Base-by-base conservation (phyloP, 2,888 invertebrate genomes). In the Xanthia icteritia region DNA sequence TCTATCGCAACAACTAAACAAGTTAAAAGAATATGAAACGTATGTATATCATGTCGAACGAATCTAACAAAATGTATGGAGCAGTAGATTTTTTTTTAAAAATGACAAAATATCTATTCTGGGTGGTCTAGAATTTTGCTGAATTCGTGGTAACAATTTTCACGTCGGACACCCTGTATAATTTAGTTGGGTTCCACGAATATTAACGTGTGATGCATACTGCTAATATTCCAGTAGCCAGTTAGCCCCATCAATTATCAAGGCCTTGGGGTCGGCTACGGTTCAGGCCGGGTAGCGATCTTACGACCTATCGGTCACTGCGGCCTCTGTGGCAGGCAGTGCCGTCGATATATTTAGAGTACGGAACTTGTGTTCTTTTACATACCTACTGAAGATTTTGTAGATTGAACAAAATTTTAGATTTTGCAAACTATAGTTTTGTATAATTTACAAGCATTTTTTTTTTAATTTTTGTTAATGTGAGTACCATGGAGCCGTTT, bases 251-350 rank as follows among this genome's bases (percentile, higher is more conserved):
- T 72, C 39, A 66, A 73, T 82, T 69, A 69, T 39, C 64, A 69
- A 61, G 63, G 42, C 39, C 56, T 31, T 51, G 27, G 27, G 77
- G 81, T 65, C 39, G 9, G 27, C n/a, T n/a, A 31, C 54, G 56
- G 72, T 63, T 56, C 72, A 72, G 31, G 39, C 27, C 36, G 82
- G 82, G 71, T 39, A 68, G 39, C 68, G 72, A 81, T 65, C 81
- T 63, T 56, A 56, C 51, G 77, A 82, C 83, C 78, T 83, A 36
- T 56, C 15, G 70, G 82, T 54, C 67, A 45, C 15, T 31, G 51
- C 23, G 51, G 51, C 68, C n/a, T 65, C 5, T 51, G 42, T 51
- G 27, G 60, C 48, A 72, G 36, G 45, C 58, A 60, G 60, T 63
- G 61, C 66, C 61, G 27, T 42, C 73, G n/a, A 39, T 73, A 61